phyloP scores from a whole-genome alignment of 2,888 invertebrate genomes.

The Palloptera scutellata region DNA sequence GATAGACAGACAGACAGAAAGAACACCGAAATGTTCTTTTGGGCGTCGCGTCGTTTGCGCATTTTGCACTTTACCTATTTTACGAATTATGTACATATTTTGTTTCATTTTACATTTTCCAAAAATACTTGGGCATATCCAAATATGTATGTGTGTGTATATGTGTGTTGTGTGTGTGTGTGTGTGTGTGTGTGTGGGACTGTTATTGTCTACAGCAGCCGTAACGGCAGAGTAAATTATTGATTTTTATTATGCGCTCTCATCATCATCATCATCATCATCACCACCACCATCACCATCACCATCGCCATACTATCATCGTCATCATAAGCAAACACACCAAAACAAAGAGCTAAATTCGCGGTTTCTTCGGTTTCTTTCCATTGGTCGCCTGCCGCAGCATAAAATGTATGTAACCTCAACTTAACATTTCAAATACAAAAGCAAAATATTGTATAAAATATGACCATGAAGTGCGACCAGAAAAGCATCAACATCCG shows the following conservation, averaged over 20 bases:
- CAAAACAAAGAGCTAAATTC: too few relatives aligned
- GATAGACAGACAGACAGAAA: too few relatives aligned
- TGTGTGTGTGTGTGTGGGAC: neutral
- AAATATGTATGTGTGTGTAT: slow-evolving; percentile 2
- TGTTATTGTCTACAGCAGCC: slow-evolving; percentile 2
- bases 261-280: slow-evolving; percentile 13
- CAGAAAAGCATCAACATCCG: too few relatives aligned
- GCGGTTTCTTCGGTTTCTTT: too few relatives aligned
- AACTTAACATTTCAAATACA: too few relatives aligned
- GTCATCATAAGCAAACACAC: too few relatives aligned
- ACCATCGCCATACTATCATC: neutral
- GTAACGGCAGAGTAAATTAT: neutral
- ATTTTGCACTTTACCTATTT: slow-evolving; percentile 15
- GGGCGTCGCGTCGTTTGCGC: slow-evolving; percentile 8
- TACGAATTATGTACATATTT: neutral
- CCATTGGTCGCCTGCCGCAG: too few relatives aligned
- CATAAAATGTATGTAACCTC: too few relatives aligned
- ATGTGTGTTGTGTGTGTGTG: neutral
- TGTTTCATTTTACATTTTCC: neutral
- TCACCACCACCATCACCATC: neutral
- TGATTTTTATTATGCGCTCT: slow-evolving; percentile 4
- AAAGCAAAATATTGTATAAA: too few relatives aligned
- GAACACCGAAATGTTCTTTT: too few relatives aligned
- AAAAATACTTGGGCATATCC: slow-evolving; percentile 18
- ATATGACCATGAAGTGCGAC: too few relatives aligned